These are phyloP conservation scores for Dasysyrphus tricinctus DNA, from an alignment of 2,888 invertebrate species.

Conservation along the genomic window DNA sequence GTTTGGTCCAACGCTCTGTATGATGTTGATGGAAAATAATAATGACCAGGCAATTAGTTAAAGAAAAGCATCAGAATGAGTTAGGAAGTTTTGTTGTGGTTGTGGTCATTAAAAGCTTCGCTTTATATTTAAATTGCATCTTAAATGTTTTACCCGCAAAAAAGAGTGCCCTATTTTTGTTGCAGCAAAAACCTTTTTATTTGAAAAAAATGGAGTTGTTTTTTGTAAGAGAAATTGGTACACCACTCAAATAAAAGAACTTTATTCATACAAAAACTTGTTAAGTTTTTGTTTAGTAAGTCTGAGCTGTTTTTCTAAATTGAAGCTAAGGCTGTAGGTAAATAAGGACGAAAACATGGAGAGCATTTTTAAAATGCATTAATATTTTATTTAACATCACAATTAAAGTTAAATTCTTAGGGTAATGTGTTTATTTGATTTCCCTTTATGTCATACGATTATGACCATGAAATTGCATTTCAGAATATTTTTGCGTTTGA, in stretches of 20 bases:
- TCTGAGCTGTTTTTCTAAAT: no score
- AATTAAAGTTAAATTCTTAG: no score
- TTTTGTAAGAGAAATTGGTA: not conserved
- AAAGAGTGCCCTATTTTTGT: not conserved
- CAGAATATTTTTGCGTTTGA: no score
- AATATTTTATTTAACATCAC: no score
- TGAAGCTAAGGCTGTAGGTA: no score
- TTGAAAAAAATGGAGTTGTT: not conserved
- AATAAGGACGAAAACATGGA: no score
- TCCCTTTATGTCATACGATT: no score
- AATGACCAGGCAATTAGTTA: slow-evolving; percentile 52
- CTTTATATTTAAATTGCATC: slow-evolving; percentile 46
- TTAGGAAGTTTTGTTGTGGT: slow-evolving; percentile 31
- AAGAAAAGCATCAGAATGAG: slow-evolving; percentile 32
- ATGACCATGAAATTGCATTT: no score
- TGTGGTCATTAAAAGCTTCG: slow-evolving; percentile 49
- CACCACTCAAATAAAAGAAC: not conserved
- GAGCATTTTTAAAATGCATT: no score
- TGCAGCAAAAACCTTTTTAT: not conserved
- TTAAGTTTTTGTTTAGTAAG: not conserved
- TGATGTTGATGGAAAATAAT: slow-evolving; percentile 41
- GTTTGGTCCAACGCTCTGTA: slow-evolving; percentile 9
- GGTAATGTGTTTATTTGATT: no score
- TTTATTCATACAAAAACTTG: not conserved
- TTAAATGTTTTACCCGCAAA: slow-evolving; percentile 39